These are phyloP conservation scores for Ormyrus labotus DNA, from an alignment of 2,888 invertebrate genomes.

Conservation along the genomic window DNA sequence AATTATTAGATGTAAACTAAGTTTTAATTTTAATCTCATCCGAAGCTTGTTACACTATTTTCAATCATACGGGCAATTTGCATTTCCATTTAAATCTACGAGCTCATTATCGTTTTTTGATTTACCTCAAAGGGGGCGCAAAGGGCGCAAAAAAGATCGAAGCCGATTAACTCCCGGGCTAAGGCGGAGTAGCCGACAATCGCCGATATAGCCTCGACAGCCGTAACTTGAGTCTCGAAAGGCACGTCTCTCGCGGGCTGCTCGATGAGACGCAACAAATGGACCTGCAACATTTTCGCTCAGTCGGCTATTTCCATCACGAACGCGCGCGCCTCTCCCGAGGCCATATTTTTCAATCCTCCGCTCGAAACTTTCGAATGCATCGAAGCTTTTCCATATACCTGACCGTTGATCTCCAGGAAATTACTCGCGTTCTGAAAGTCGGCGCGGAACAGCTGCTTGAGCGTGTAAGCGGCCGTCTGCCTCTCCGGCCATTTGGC, in stretches of 20 bases:
- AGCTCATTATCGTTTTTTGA: background rate
- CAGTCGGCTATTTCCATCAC: no score
- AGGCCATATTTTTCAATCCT: no score
- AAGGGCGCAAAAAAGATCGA: conserved; percentile 62
- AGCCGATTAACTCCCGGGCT: conserved; percentile 56
- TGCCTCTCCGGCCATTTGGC: conserved; percentile 62
- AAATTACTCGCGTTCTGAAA: conserved; percentile 62
- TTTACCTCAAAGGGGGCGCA: conserved; percentile 64
- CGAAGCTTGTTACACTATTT: no score
- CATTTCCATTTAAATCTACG: no score
- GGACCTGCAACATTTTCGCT: background rate
- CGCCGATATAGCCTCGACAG: conserved; percentile 59
- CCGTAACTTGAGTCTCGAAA: conserved; percentile 59
- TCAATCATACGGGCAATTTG: no score
- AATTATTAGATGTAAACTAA: no score
- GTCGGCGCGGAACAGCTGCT: conserved; percentile 61
- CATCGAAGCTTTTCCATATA: conserved; percentile 31
- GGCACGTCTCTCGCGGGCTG: conserved; percentile 53
- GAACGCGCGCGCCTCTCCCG: no score
- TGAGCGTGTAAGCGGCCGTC: conserved; percentile 64
- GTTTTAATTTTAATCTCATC: no score
- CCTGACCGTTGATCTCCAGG: conserved; percentile 61
- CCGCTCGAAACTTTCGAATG: no score
- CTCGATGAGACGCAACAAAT: conserved; percentile 58
- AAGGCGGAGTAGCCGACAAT: conserved; percentile 60